These are phyloP conservation scores for Nyctibius bracteatus DNA, from an alignment of 2,113 vertebrate species.

Conservation along the genomic window DNA sequence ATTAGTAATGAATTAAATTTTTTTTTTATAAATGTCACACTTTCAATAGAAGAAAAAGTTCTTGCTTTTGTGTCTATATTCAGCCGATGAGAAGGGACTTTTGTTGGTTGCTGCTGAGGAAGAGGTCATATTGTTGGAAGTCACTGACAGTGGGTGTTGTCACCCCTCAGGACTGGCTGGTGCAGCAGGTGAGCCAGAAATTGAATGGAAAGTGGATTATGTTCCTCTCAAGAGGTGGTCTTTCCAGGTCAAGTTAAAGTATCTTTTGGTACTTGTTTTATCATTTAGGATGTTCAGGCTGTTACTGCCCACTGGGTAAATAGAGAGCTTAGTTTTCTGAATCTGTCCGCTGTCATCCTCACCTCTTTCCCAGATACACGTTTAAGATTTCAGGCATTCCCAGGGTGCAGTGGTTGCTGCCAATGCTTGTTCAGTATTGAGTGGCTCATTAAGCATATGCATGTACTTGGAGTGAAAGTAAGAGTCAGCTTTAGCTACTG, in stretches of 20 bases:
- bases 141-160: background rate
- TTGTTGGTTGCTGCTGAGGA: background rate
- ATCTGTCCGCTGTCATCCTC: background rate
- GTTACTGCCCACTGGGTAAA: background rate
- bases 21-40: background rate
- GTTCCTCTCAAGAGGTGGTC: background rate
- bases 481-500: background rate
- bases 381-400: background rate
- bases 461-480: background rate
- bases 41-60: background rate
- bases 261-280: background rate
- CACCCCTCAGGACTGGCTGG: background rate
- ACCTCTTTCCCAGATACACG: background rate
- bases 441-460: background rate
- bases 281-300: background rate
- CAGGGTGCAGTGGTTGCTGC: background rate
- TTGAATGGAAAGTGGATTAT: background rate
- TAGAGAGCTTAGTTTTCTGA: background rate
- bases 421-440: background rate
- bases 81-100: background rate
- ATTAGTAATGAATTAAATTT: background rate
- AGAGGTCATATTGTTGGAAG: background rate
- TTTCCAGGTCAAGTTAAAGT: background rate
- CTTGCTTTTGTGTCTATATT: background rate
- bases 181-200: background rate